Evolutionary conservation across 2,797 vertebrate species (phyloP).

Genomic region (Cichlasoma orientale): DNA sequence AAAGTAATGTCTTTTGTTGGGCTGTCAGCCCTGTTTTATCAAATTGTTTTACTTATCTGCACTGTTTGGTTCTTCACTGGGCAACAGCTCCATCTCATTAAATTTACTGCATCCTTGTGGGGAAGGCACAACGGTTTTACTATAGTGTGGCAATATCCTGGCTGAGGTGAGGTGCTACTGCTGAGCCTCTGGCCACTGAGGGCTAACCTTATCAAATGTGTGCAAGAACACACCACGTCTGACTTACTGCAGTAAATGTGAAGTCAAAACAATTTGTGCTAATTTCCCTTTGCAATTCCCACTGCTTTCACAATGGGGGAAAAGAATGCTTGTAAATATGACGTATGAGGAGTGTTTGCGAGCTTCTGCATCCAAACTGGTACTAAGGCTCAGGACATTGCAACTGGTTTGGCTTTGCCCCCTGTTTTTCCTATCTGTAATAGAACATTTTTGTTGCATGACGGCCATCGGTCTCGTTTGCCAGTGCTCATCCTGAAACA

Average conservation of each 20-base stretch:
- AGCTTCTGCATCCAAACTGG: constrained; percentile 44
- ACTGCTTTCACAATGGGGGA: constrained; percentile 41
- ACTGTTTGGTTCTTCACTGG: constrained; percentile 5
- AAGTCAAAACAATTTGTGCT: constrained; percentile 69
- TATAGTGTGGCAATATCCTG: constrained; percentile 46
- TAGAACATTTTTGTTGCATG: constrained; percentile 32
- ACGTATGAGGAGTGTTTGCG: constrained; percentile 32
- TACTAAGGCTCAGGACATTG: constrained; percentile 37
- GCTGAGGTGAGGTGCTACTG: constrained; percentile 38
- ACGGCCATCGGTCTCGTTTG: constrained; percentile 17
- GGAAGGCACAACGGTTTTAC: constrained; percentile 55
- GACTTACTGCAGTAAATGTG: constrained; percentile 57
- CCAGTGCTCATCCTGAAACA: constrained; percentile 23
- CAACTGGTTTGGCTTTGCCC: constrained; percentile 40
- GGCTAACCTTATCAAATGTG: constrained; percentile 42
- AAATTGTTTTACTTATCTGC: neutral
- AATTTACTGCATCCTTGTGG: constrained; percentile 61
- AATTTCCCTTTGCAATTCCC: constrained; percentile 69
- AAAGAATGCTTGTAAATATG: constrained; percentile 71
- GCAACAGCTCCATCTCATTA: constrained; percentile 56
- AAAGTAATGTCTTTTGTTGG: neutral
- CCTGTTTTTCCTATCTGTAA: constrained; percentile 39
- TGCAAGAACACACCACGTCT: constrained; percentile 34
- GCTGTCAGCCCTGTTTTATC: neutral
- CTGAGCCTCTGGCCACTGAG: constrained; percentile 25